Percentiles rank a stretch among this genome's conserved stretches.
phyloP scores from a whole-genome alignment of 2,888 invertebrate species.

The Limnephilus marmoratus region DNA sequence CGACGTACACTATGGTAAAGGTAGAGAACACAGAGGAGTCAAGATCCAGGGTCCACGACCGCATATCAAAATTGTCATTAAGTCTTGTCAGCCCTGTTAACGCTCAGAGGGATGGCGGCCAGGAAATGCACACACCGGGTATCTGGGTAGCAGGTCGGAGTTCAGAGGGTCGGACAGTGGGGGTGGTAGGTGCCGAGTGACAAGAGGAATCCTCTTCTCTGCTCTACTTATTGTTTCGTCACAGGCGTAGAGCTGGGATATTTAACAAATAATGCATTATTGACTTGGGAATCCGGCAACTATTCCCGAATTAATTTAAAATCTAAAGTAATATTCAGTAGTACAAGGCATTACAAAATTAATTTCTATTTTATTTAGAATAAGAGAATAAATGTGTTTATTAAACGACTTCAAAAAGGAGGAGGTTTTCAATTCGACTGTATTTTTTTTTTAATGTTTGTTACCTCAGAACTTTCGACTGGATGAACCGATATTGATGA shows the following conservation, averaged over 20 bases:
- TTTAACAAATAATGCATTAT: not conserved
- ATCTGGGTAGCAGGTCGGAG: not conserved
- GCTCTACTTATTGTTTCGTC: not conserved
- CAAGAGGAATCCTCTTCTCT: not conserved
- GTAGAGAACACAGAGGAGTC: not conserved
- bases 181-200: not conserved
- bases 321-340: not conserved
- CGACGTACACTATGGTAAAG: not conserved
- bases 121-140: constrained; percentile 21
- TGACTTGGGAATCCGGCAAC: not conserved
- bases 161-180: not conserved
- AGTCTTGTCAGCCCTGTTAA: constrained; percentile 48
- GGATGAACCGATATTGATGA: no score
- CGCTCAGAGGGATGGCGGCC: constrained; percentile 3
- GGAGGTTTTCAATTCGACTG: no score
- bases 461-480: no score
- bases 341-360: not conserved
- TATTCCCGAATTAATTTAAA: not conserved
- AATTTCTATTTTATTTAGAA: no score
- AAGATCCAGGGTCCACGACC: constrained; percentile 7
- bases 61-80: constrained; percentile 44
- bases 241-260: not conserved
- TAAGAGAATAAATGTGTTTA: no score
- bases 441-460: no score
- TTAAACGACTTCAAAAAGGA: no score